Evolutionary conservation across 2,888 invertebrate species (phyloP).

Genomic region (Drosophila lutescens): DNA sequence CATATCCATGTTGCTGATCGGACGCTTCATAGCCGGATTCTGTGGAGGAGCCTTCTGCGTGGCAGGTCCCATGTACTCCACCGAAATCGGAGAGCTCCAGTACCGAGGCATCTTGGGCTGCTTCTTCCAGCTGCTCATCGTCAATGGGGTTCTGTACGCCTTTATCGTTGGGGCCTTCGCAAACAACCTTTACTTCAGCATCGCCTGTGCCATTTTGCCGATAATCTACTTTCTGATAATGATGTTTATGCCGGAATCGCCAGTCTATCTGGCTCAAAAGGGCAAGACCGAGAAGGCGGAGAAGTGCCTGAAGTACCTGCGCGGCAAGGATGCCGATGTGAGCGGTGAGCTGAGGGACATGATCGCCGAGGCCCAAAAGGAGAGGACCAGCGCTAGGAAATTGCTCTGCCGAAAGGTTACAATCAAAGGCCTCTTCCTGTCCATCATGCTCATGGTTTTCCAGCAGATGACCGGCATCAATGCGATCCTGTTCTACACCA

Average conservation of each 20-base stretch:
- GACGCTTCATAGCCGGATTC: constrained; percentile 70
- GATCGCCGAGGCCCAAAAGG: constrained; percentile 10
- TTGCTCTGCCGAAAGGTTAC: constrained; percentile 86
- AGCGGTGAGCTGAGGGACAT: constrained; percentile 85
- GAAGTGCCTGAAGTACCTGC: constrained; percentile 87
- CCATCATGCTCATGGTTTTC: constrained; percentile 92
- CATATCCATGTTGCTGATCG: constrained; percentile 60
- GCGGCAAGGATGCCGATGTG: constrained; percentile 88
- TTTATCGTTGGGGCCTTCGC: constrained; percentile 86
- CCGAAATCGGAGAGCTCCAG: constrained; percentile 91
- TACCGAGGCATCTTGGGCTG: constrained; percentile 92
- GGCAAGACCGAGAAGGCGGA: constrained; percentile 87
- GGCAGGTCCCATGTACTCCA: constrained; percentile 92
- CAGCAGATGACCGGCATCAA: constrained; percentile 94
- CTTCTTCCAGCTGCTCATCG: constrained; percentile 92
- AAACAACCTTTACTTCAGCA: constrained; percentile 34
- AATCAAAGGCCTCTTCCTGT: constrained; percentile 88
- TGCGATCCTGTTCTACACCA: constrained; percentile 91
- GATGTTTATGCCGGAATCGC: constrained; percentile 92
- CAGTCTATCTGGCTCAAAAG: constrained; percentile 87
- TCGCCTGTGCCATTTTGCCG: constrained; percentile 81
- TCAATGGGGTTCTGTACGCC: constrained; percentile 90
- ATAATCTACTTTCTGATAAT: constrained; percentile 88
- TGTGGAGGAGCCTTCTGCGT: constrained; percentile 89
- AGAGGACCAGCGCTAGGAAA: constrained; percentile 84